phyloP scores from a whole-genome alignment of 2,113 vertebrate genomes.

The Excalfactoria chinensis region DNA sequence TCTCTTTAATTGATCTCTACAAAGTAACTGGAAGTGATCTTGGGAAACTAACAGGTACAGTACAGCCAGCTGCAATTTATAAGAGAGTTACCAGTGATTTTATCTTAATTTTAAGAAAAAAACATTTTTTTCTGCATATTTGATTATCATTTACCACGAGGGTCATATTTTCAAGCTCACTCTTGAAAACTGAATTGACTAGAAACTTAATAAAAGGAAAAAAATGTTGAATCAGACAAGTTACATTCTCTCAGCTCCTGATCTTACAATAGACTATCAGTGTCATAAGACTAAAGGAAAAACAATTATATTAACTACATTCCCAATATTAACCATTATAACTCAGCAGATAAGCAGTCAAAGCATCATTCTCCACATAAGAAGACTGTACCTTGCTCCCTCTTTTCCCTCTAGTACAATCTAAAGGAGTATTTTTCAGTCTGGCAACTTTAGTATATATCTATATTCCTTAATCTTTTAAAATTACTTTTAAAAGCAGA shows the following conservation, averaged over 20 bases:
- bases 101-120: neutral
- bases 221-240: neutral
- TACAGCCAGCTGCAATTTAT: neutral
- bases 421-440: neutral
- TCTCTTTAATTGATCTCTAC: neutral
- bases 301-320: neutral
- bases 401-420: neutral
- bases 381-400: neutral
- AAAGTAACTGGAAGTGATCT: neutral
- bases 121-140: neutral
- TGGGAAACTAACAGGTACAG: neutral
- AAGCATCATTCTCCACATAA: neutral
- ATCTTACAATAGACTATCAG: neutral
- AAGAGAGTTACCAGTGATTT: neutral
- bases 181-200: neutral
- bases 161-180: neutral
- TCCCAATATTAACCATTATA: neutral
- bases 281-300: neutral
- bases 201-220: neutral
- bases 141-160: neutral
- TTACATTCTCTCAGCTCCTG: neutral
- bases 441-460: neutral
- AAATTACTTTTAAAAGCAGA: neutral
- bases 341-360: neutral
- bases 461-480: neutral